Conservation (phyloP, 2,797 vertebrate species). For the Simalia tracyae region DNA sequence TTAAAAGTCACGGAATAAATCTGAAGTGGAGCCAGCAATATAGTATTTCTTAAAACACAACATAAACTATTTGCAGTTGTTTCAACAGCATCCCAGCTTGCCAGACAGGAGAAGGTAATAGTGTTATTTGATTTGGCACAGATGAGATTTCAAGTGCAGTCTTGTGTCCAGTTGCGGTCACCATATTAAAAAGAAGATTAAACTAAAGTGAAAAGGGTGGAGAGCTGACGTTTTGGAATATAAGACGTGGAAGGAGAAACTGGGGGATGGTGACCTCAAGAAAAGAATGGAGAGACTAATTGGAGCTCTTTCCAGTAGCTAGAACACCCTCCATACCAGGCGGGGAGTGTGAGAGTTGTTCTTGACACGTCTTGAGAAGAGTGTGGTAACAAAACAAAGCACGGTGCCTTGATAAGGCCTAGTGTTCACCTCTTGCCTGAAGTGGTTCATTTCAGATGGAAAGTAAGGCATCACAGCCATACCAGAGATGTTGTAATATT, state of each 20-base stretch:
- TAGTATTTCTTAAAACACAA: conserved; percentile 3
- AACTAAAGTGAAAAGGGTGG: not conserved
- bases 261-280: not conserved
- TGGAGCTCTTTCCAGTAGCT: not conserved
- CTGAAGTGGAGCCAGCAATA: conserved; percentile 19
- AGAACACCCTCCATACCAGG: not conserved
- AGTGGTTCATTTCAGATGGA: not conserved
- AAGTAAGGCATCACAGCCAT: not conserved
- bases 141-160: not conserved
- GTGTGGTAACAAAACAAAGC: too few relatives aligned
- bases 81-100: not conserved
- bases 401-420: not conserved
- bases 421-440: not conserved
- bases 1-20: not conserved
- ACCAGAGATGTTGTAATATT: not conserved
- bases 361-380: not conserved
- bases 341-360: not conserved
- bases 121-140: conserved; percentile 18
- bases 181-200: conserved; percentile 1
- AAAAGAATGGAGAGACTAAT: not conserved
- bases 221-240: conserved; percentile 12
- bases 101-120: conserved; percentile 10
- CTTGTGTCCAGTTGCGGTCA: conserved; percentile 10
- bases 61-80: not conserved
- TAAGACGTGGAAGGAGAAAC: not conserved